phyloP scores from a whole-genome alignment of 2,888 invertebrate species.

The Tetramorium bicarinatum region DNA sequence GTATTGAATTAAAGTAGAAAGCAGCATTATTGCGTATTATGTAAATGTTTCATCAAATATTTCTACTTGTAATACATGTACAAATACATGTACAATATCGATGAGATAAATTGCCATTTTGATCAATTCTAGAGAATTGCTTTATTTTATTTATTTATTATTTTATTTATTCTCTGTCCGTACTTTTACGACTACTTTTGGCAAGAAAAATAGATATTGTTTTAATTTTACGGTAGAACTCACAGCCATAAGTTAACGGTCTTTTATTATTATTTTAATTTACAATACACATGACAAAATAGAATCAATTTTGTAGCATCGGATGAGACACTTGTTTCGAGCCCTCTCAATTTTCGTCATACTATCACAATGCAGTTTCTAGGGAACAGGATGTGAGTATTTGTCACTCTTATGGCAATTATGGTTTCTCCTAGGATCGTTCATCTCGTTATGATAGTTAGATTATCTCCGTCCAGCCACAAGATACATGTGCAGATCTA shows the following conservation, averaged over 20 bases:
- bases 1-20: not conserved
- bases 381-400: slow-evolving; percentile 26
- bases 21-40: not conserved
- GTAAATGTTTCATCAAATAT: not conserved
- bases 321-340: slow-evolving; percentile 1
- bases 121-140: not conserved
- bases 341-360: slow-evolving; percentile 24
- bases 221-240: not conserved
- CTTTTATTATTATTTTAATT: not conserved
- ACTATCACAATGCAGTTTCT: slow-evolving; percentile 22
- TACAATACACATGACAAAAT: not conserved
- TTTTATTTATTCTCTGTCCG: not conserved
- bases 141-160: not conserved
- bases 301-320: not conserved
- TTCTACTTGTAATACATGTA: slow-evolving; percentile 2
- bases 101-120: not conserved
- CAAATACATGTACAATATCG: not conserved
- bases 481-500: slow-evolving; percentile 54
- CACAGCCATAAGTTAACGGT: not conserved
- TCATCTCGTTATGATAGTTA: slow-evolving; percentile 58
- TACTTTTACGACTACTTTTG: not conserved
- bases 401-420: slow-evolving; percentile 57
- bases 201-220: not conserved
- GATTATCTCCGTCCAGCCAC: slow-evolving; percentile 46
- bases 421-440: slow-evolving; percentile 49